Conservation (phyloP, 2,797 vertebrate species). For the Micropoecilia bifurca region DNA sequence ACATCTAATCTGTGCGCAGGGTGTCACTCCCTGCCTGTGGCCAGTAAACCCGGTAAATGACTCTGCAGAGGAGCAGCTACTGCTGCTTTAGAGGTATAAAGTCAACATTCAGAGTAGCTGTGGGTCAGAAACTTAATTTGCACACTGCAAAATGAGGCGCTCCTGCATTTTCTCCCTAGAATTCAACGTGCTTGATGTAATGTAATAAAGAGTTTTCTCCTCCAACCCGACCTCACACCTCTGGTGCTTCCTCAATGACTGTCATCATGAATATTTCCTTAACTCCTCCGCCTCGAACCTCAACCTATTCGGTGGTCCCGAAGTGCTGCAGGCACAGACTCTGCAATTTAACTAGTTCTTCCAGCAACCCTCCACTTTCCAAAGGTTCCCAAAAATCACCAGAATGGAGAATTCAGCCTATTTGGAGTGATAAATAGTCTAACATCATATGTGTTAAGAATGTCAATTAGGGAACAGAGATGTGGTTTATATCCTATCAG, state of each 20-base stretch:
- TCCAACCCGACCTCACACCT: slow-evolving; percentile 2
- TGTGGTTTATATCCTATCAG: slow-evolving; percentile 3
- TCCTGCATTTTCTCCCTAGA: not conserved
- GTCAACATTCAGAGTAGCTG: slow-evolving; percentile 1
- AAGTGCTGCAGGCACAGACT: not conserved
- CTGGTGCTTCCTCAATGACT: not conserved
- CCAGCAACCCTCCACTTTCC: not conserved
- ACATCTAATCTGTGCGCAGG: slow-evolving; percentile 1
- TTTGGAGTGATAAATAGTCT: not conserved
- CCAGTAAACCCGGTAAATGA: not conserved
- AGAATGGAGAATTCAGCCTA: not conserved
- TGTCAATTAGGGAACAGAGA: not conserved
- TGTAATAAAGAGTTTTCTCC: slow-evolving; percentile 1
- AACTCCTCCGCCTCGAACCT: not conserved
- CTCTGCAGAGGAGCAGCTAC: not conserved
- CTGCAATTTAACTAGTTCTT: not conserved
- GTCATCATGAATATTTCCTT: slow-evolving; percentile 9
- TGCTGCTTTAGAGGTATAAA: not conserved
- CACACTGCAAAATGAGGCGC: not conserved
- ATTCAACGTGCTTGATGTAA: not conserved
- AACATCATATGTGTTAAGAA: not conserved
- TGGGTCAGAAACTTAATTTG: slow-evolving; percentile 4
- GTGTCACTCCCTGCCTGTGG: not conserved
- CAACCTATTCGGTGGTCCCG: not conserved
- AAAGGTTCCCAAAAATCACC: not conserved